Evolutionary conservation across 2,888 invertebrate genomes (phyloP).

Genomic region (Macrophya alboannulata): DNA sequence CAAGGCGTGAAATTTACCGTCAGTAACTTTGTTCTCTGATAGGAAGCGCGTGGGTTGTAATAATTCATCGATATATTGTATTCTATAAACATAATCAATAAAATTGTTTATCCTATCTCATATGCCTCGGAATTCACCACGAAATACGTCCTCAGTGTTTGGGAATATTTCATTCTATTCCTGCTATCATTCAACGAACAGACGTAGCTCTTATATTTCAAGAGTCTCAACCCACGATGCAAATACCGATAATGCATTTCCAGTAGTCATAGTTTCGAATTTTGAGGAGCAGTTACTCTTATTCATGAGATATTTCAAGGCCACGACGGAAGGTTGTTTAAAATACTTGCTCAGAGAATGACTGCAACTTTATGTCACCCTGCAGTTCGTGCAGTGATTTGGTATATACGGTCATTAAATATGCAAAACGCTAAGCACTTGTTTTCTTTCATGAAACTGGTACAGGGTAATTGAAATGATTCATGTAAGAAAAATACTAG

Average conservation of each 20-base stretch:
- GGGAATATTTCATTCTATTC: not conserved
- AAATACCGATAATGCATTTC: not conserved
- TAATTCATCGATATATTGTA: not conserved
- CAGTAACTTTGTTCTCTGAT: not conserved
- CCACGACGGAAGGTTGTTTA: not conserved
- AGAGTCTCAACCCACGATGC: not conserved
- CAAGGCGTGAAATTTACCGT: not conserved
- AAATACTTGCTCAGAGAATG: not conserved
- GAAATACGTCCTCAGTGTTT: not conserved
- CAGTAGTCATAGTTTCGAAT: not conserved
- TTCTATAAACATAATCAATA: not conserved
- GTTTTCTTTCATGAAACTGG: not conserved
- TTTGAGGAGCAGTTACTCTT: not conserved
- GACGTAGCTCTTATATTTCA: not conserved
- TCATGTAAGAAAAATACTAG: not conserved
- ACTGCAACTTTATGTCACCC: not conserved
- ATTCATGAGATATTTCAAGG: not conserved
- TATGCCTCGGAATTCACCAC: not conserved
- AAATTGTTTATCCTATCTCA: not conserved
- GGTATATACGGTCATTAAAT: not conserved
- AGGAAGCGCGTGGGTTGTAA: not conserved
- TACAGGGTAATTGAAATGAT: not conserved
- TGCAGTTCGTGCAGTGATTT: not conserved
- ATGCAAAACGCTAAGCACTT: conserved; percentile 1
- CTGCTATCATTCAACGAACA: conserved; percentile 1